Conservation (phyloP, 2,797 vertebrate genomes). For the Bradypus variegatus region DNA sequence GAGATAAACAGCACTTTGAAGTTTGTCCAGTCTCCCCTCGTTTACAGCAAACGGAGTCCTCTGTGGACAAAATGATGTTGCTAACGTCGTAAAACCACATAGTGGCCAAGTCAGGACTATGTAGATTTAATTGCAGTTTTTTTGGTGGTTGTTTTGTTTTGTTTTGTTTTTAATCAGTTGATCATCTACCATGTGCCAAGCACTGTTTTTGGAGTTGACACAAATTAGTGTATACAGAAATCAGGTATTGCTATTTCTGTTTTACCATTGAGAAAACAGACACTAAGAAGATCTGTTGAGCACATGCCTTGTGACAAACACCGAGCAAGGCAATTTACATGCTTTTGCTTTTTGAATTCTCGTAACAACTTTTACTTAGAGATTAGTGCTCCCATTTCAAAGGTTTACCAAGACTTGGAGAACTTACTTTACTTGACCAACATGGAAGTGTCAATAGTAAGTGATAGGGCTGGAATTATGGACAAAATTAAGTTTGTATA, state of each 20-base stretch:
- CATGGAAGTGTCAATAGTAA: neutral
- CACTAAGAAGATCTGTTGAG: neutral
- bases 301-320: neutral
- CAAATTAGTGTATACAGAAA: too few relatives aligned
- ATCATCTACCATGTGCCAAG: neutral
- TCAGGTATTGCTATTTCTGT: neutral
- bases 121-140: neutral
- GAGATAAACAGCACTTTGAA: neutral
- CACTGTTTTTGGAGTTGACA: neutral
- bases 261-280: neutral
- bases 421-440: neutral
- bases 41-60: neutral
- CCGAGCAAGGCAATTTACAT: neutral
- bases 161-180: neutral
- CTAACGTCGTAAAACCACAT: neutral
- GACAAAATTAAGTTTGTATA: slow-evolving; percentile 16
- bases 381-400: neutral
- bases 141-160: neutral
- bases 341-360: slow-evolving; percentile 28
- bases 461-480: neutral
- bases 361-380: neutral
- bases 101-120: neutral
- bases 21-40: neutral
- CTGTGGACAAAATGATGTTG: neutral
- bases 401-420: neutral